A percentile compares a stretch with the other conserved stretches of the same genome.
Evolutionary conservation across 2,888 invertebrate genomes (phyloP).

Genomic region (Amphimallon solstitiale): DNA sequence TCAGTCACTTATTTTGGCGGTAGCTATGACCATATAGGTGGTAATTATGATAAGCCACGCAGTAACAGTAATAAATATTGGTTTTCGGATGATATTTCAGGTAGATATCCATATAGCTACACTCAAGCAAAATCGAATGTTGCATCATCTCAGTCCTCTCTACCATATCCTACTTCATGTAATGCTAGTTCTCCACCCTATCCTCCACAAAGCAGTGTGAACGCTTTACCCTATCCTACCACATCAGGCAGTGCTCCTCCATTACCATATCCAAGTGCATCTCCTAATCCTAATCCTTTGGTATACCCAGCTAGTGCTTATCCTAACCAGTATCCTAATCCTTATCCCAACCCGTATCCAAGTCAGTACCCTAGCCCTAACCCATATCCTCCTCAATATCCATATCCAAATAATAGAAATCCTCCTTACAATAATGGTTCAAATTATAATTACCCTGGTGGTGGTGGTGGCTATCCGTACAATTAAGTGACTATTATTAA

Average conservation of each 20-base stretch:
- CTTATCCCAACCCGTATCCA: slow-evolving; percentile 36
- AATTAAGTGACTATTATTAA: background rate
- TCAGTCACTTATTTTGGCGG: slow-evolving; percentile 41
- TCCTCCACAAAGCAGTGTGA: slow-evolving; percentile 9
- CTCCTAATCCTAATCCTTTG: slow-evolving; percentile 29
- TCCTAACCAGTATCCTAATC: slow-evolving; percentile 44
- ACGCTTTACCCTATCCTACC: slow-evolving; percentile 16
- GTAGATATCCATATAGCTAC: slow-evolving; percentile 1
- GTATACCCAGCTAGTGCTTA: slow-evolving; percentile 39
- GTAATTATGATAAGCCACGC: slow-evolving; percentile 43
- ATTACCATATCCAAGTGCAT: slow-evolving; percentile 26
- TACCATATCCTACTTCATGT: slow-evolving; percentile 32
- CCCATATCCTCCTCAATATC: slow-evolving; percentile 37
- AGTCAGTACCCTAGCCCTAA: slow-evolving; percentile 34
- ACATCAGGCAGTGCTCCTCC: slow-evolving; percentile 24
- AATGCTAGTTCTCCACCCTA: slow-evolving; percentile 37
- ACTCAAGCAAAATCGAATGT: background rate
- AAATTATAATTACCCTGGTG: slow-evolving; percentile 15
- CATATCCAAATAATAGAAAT: slow-evolving; percentile 5
- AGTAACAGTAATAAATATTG: slow-evolving; percentile 30
- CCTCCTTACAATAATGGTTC: background rate
- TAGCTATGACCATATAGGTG: slow-evolving; percentile 50
- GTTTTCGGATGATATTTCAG: no score
- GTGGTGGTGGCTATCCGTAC: slow-evolving; percentile 24
- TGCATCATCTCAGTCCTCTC: background rate